Evolutionary conservation across 2,888 invertebrate genomes (phyloP).

Genomic region (Muschampia staudingeri): DNA sequence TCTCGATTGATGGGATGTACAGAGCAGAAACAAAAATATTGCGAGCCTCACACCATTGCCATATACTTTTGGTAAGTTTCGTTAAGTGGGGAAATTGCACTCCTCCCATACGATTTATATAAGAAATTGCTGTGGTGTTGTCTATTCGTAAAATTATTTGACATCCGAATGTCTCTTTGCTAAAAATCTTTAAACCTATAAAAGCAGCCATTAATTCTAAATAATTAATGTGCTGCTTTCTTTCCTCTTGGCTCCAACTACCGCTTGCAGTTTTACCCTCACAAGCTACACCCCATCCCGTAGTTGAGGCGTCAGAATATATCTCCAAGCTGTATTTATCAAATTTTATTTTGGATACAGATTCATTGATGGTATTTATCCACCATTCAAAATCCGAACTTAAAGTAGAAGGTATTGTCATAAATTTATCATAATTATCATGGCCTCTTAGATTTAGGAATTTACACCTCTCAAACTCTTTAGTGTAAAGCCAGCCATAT

Average conservation of each 20-base stretch:
- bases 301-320: slow-evolving; percentile 57
- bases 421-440: slow-evolving; percentile 17
- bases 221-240: slow-evolving; percentile 19
- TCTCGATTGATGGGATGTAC: slow-evolving; percentile 51
- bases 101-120: slow-evolving; percentile 58
- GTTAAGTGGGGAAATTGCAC: slow-evolving; percentile 53
- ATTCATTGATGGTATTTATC: slow-evolving; percentile 12
- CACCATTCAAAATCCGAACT: slow-evolving; percentile 21
- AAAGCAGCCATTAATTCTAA: slow-evolving; percentile 57
- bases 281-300: slow-evolving; percentile 57
- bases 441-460: slow-evolving; percentile 26
- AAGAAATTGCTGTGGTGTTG: slow-evolving; percentile 51
- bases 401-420: slow-evolving; percentile 11
- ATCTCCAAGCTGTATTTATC: slow-evolving; percentile 44
- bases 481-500: slow-evolving; percentile 47
- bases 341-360: slow-evolving; percentile 30
- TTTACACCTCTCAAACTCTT: slow-evolving; percentile 45
- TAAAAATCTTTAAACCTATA: slow-evolving; percentile 54
- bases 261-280: slow-evolving; percentile 33
- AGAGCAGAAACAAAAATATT: slow-evolving; percentile 48
- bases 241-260: slow-evolving; percentile 5
- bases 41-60: slow-evolving; percentile 57
- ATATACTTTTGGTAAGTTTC: slow-evolving; percentile 38
- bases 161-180: neutral
- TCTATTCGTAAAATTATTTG: slow-evolving; percentile 15